These are phyloP conservation scores for Graptemys geographica DNA, from an alignment of 2,797 vertebrate species.

Conservation along the genomic window DNA sequence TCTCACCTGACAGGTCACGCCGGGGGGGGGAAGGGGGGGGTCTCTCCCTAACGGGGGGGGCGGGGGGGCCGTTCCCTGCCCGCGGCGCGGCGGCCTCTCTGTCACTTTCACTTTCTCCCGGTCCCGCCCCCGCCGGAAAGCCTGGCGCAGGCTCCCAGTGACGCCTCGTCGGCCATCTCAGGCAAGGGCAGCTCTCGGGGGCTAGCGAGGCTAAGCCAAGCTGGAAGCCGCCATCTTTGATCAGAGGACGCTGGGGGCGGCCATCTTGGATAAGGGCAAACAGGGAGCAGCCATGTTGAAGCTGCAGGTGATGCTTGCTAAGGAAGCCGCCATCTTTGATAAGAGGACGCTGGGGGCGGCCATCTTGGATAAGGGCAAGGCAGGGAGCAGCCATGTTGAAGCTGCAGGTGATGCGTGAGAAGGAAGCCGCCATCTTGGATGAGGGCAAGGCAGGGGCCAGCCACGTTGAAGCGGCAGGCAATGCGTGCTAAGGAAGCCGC, in stretches of 20 bases:
- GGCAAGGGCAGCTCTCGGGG: neutral
- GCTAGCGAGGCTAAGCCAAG: too few species aligned
- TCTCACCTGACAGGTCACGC: neutral
- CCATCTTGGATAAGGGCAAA: neutral
- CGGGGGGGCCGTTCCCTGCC: neutral
- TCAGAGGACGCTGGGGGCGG: neutral
- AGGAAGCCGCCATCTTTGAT: neutral
- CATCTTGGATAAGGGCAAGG: neutral
- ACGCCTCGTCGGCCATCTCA: neutral
- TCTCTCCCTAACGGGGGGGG: too few species aligned
- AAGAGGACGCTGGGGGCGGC: rapidly evolving
- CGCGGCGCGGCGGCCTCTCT: neutral
- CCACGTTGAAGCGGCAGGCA: too few species aligned
- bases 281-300: too few species aligned
- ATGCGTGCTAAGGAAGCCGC: too few species aligned
- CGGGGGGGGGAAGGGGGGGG: neutral
- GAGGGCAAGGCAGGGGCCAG: neutral
- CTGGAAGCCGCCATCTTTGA: neutral
- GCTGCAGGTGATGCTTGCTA: neutral
- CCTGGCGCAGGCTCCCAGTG: neutral
- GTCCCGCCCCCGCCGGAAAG: neutral
- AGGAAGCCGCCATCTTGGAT: neutral
- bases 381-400: too few species aligned
- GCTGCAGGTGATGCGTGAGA: too few species aligned
- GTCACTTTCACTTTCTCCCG: constrained; percentile 32